Base-by-base conservation (phyloP, 2,797 vertebrate genomes). In the Mus spretus region DNA sequence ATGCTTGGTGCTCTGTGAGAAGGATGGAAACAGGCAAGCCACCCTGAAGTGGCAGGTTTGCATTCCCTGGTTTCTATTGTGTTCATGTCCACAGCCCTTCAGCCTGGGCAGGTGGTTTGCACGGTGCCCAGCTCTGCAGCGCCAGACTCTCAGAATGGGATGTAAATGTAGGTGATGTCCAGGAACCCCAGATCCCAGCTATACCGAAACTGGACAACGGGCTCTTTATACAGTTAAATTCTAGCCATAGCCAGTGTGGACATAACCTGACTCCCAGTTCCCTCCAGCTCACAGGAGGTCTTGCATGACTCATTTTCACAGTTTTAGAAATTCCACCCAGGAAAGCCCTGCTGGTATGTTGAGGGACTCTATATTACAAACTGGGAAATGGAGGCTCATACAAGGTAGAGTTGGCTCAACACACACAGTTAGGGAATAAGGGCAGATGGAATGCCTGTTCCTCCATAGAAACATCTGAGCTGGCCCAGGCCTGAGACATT, bases 381-480 rank as follows among this genome's bases (percentile, higher is more conserved):
- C 50, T 2, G 28, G 10, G 65, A 61, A 22, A 19, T 72, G 1
- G 47, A n/a, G 34, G 28, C 9, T 0, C 28, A 0, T 6, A 1
- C 7, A 74, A 3, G 2, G 6, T 19, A 26, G 10, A 9, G 67
- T 8, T 57, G 37, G 44, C 44, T 61, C 89, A 8, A 12, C 0
- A 4, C 4, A 15, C 2, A 11, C 15, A 40, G 70, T 83, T 11
- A 1, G 44, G 26, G 12, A 1, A 5, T 11, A 0, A 31, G 3
- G 61, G 28, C 75, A 17, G 0, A 3, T 1, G 3, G 22, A 55
- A 26, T 28, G 1, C 1, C n/a, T 0, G 0, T 28, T 31, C 1
- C 10, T 15, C n/a, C 65, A 44, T 37, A 31, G 70, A 88, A 50
- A 12, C 1, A 19, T 44, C 96, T 47, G 59, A 72, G 75, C 47